Percentiles rank a stretch among this genome's conserved stretches.
Conservation (phyloP, 2,113 vertebrate species). For the Leptobrachium ailaonicum region DNA sequence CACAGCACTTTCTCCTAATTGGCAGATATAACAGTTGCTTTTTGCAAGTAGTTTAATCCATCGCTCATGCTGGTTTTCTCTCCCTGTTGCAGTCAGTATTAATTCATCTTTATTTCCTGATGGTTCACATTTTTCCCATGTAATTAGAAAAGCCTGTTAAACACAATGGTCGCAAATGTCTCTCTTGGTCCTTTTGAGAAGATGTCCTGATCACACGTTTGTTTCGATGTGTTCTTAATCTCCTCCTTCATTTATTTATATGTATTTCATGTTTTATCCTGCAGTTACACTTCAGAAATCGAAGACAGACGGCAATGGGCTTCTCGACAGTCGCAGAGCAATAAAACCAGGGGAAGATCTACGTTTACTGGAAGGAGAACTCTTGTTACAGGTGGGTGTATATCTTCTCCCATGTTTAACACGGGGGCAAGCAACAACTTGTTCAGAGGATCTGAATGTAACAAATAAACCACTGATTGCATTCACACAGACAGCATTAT, state of each 20-base stretch:
- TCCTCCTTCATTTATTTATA: not conserved
- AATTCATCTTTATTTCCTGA: not conserved
- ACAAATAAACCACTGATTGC: too few relatives aligned
- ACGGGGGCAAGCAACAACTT: too few relatives aligned
- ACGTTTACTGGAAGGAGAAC: conserved; percentile 73
- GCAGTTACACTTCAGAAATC: conserved; percentile 73
- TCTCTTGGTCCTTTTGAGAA: not conserved
- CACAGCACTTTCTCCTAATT: too few relatives aligned
- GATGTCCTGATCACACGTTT: not conserved
- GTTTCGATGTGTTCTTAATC: not conserved
- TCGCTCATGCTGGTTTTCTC: not conserved
- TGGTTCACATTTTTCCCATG: not conserved
- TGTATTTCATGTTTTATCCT: conserved; percentile 1
- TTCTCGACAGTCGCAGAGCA: conserved; percentile 60
- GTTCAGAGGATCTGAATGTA: too few relatives aligned
- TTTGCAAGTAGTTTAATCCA: too few relatives aligned
- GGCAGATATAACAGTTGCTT: too few relatives aligned
- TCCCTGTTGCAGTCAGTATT: not conserved
- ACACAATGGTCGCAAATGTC: not conserved
- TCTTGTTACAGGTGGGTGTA: conserved; percentile 72
- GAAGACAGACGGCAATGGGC: conserved; percentile 62
- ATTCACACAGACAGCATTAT: too few relatives aligned
- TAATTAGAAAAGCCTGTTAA: not conserved
- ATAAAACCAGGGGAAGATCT: conserved; percentile 57
- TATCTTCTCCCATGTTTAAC: too few relatives aligned